These are phyloP conservation scores for Uromys caudimaculatus DNA, from an alignment of 2,797 vertebrate species.

Conservation along the genomic window DNA sequence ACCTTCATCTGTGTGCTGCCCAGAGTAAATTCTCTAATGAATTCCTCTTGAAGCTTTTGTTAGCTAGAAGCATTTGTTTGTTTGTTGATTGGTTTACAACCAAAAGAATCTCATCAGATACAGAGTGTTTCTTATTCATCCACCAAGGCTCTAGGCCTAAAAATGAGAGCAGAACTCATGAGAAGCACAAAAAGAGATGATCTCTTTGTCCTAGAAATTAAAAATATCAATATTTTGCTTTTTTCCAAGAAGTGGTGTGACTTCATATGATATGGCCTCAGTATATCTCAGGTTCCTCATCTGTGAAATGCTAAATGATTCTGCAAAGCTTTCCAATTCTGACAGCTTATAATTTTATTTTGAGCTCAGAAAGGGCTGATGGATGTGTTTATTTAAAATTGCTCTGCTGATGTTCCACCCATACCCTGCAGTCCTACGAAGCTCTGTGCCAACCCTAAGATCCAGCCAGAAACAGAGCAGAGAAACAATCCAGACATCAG, in stretches of 20 bases:
- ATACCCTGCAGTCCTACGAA: neutral
- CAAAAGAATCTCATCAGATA: neutral
- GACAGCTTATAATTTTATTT: neutral
- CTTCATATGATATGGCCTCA: neutral
- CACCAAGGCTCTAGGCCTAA: neutral
- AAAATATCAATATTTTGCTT: neutral
- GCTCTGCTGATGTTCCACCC: neutral
- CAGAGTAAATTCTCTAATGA: neutral
- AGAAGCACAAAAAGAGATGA: neutral
- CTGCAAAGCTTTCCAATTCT: neutral
- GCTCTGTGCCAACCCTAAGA: neutral
- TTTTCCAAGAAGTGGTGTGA: neutral
- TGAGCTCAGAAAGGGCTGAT: neutral
- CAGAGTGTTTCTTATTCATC: neutral
- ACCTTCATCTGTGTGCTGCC: neutral
- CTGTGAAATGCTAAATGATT: conserved; percentile 9
- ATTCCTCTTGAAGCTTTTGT: neutral
- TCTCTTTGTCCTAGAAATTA: neutral
- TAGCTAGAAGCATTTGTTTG: neutral
- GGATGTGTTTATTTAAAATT: neutral
- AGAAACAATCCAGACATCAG: neutral
- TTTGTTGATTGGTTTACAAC: neutral
- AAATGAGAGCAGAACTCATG: neutral
- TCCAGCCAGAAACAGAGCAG: neutral
- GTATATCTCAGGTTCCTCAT: neutral